Evolutionary conservation across 2,113 vertebrate species (phyloP), one percentile per base, ranked within the genome.

Genomic region (Pteruthius melanotis): DNA sequence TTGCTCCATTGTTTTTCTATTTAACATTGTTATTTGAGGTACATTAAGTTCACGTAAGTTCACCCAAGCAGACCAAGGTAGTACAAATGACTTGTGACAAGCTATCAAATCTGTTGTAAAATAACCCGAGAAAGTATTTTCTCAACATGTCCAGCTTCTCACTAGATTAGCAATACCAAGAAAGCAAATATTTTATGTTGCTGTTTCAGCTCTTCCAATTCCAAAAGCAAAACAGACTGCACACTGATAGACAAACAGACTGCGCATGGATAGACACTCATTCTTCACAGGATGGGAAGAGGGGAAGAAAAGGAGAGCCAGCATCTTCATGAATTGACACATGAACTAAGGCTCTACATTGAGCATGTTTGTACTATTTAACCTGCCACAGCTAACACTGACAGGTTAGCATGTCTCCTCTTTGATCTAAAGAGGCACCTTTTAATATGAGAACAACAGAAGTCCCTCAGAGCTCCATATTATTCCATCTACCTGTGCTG

Each of bases 401-500:
- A 49, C 40, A 90, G 49, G 61, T 44, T 74, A 57, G 37, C n/a
- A 75, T 1, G 7, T 61, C 60, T 87, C n/a, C 45, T 90, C 78
- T 83, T 77, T 74, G 39, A 75, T 75, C 81, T 74, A 11, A 70
- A 49, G 60, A 68, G 44, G 40, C 21, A 69, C 27, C 30, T 88
- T 75, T 61, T 44, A 72, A 77, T 31, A 84, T 0, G 2, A 88
- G 56, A 92, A 57, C 18, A 57, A 57, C 56, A 70, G 17, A 87
- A 87, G 47, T 35, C 85, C 65, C 85, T 74, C 77, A 81, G 26
- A 88, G 77, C 13, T 74, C 70, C 27, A 0, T 17, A 52, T 71
- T 56, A 80, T 61, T 85, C 33, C 79, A 96, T 96, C 82, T 93
- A 98, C 98, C 98, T 98, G 97, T 97, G 97, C 97, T 98, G 89